Evolutionary conservation across 2,113 vertebrate species (phyloP), one percentile per base, ranked within the genome.

Genomic region (Anas platyrhynchos): DNA sequence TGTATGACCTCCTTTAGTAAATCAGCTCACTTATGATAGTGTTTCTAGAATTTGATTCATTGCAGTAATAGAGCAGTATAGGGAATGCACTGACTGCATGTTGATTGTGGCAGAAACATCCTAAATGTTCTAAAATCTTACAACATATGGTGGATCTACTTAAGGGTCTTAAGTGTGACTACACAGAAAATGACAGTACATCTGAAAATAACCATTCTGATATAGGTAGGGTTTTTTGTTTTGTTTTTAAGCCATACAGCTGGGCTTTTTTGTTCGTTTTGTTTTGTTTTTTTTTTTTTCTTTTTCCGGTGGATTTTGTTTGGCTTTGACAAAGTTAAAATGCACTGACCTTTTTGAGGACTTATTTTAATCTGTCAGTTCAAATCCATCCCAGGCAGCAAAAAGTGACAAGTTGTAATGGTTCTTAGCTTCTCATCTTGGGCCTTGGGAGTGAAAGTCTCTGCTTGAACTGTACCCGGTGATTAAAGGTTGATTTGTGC

Each of bases 31-130:
- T 89, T 92, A 63, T 11, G 85, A 62, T 94, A 96, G 96, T 91
- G 96, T 97, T 95, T 81, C 96, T 97, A 97, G 97, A 93, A 58
- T 92, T 92, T 91, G 94, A 96, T 91, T 97, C 92, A 86, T 97
- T 94, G 95, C 97, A 91, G 88, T 97, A 86, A 81, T 98, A 97
- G 97, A 96, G 86, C 97, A 96, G 93, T 95, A 86, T 96, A 97
- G 97, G 96, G 95, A 97, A 97, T 92, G 97, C 95, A 97, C 97
- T 94, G 95, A 93, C 92, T 96, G 96, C 97, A 96, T 97, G 97
- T 95, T 97, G 97, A 97, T 94, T 90, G 97, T 93, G 95, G 97
- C 97, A 97, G 96, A 95, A 82, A 96, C 91, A 94, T 88, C 96
- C 94, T 97, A 75, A 55, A 74, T 91, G 95, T 97, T 95, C 95